These are phyloP conservation scores for Mesocricetus auratus DNA, from an alignment of 2,113 vertebrate species.

Conservation along the genomic window DNA sequence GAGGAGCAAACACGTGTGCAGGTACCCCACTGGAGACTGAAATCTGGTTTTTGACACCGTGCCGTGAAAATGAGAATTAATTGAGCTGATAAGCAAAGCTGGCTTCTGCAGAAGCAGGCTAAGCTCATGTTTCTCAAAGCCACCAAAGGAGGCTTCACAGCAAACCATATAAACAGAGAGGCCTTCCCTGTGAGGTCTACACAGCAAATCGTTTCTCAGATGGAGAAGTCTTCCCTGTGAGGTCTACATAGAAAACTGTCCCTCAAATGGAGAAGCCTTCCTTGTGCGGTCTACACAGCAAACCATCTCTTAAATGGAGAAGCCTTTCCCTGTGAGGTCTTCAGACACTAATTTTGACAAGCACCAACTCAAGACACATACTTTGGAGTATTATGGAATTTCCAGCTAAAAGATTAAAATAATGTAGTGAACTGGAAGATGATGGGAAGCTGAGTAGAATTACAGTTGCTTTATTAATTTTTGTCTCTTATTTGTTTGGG, in stretches of 20 bases:
- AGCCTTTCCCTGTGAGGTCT: background rate
- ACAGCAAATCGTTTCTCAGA: background rate
- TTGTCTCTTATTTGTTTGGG: slow-evolving; percentile 64
- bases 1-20: background rate
- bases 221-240: background rate
- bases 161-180: background rate
- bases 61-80: background rate
- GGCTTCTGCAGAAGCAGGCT: background rate
- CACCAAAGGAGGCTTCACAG: background rate
- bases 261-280: background rate
- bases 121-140: background rate
- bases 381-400: slow-evolving; percentile 36
- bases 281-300: background rate
- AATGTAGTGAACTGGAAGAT: slow-evolving; percentile 50
- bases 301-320: background rate
- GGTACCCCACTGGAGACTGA: background rate
- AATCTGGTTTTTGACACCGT: background rate
- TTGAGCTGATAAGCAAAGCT: background rate
- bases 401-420: slow-evolving; percentile 51
- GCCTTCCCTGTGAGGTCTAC: background rate
- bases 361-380: slow-evolving; percentile 53
- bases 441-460: slow-evolving; percentile 42
- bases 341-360: slow-evolving; percentile 63
- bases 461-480: slow-evolving; percentile 59
- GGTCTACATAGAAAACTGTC: too few species aligned